Conservation (phyloP, 2,797 vertebrate genomes). For the Pithecia hirsuta region DNA sequence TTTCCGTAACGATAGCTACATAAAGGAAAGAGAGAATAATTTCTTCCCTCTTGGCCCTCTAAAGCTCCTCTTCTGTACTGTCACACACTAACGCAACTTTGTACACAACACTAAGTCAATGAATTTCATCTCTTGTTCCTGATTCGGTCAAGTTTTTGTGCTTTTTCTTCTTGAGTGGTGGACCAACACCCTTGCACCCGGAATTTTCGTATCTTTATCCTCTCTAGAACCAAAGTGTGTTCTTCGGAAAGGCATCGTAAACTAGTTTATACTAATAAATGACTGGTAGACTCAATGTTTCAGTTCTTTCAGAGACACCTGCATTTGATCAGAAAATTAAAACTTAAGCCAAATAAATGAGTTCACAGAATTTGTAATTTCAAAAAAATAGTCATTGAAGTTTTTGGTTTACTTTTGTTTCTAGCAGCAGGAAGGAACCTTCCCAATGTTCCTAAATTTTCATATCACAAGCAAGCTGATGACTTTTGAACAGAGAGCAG, state of each 20-base stretch:
- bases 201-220: background rate
- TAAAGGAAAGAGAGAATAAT: constrained; percentile 15
- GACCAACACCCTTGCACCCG: background rate
- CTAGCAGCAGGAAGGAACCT: background rate
- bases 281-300: background rate
- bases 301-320: background rate
- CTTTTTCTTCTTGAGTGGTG: background rate
- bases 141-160: background rate
- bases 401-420: background rate
- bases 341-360: constrained; percentile 2
- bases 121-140: background rate
- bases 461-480: background rate
- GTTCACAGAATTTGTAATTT: background rate
- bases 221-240: constrained; percentile 7
- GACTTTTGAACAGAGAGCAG: background rate
- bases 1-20: background rate
- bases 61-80: background rate
- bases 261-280: constrained; percentile 25
- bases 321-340: constrained; percentile 39
- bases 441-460: background rate
- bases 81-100: background rate
- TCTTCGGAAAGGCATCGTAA: background rate
- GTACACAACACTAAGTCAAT: background rate
- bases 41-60: background rate
- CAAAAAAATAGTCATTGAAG: background rate